Conservation (phyloP, 2,888 invertebrate species). For the Brassicogethes aeneus region DNA sequence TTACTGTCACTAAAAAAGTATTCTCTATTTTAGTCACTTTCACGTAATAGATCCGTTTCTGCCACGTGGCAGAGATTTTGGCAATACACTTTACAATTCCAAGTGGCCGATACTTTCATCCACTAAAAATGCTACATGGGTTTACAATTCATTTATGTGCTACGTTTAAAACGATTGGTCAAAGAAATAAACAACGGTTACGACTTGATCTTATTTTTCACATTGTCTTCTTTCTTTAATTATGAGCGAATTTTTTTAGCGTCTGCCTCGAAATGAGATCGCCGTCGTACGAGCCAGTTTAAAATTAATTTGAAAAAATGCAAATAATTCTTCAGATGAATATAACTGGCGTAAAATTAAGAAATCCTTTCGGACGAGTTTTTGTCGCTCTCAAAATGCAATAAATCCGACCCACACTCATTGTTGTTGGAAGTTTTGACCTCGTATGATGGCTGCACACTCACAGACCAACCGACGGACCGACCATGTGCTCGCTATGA, state of each 20-base stretch:
- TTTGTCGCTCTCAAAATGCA: slow-evolving; percentile 17
- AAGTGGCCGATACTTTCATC: too few species aligned
- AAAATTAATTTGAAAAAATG: slow-evolving; percentile 1
- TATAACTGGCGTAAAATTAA: slow-evolving; percentile 23
- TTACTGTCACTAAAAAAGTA: too few species aligned
- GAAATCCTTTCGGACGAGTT: slow-evolving; percentile 16
- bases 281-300: background rate
- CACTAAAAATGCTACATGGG: too few species aligned
- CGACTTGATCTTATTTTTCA: background rate
- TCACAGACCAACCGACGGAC: too few species aligned
- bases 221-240: background rate
- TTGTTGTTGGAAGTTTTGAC: slow-evolving; percentile 25
- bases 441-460: slow-evolving; percentile 22
- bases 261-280: background rate
- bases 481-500: slow-evolving; percentile 22
- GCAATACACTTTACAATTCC: too few species aligned
- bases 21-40: too few species aligned
- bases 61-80: too few species aligned
- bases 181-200: too few species aligned
- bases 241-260: background rate
- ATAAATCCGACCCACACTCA: slow-evolving; percentile 32
- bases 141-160: too few species aligned
- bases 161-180: too few species aligned
- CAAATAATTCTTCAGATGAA: slow-evolving; percentile 10
- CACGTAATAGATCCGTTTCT: too few species aligned